A percentile compares a stretch with the other conserved stretches of the same genome.
Evolutionary conservation across 2,888 invertebrate species (phyloP).

Genomic region (Acrocyrtus sp.): DNA sequence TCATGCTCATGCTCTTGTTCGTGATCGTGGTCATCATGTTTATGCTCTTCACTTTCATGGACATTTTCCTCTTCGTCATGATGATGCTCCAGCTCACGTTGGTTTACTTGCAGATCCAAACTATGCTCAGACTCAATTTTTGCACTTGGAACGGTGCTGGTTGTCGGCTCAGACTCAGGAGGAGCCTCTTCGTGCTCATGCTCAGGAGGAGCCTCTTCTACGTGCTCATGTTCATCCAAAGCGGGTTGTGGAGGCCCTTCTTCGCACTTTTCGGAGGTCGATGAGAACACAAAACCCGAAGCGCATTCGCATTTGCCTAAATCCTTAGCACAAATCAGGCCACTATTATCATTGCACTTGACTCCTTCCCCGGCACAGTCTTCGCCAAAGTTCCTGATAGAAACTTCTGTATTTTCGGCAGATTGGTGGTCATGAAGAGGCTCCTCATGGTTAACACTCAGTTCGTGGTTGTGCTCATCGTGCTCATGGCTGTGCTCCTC

Average conservation of each 20-base stretch:
- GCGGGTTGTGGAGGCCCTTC: neutral
- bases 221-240: neutral
- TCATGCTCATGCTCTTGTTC: neutral
- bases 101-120: neutral
- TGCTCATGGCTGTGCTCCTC: neutral
- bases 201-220: too few relatives aligned
- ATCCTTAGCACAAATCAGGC: slow-evolving; percentile 9
- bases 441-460: too few relatives aligned
- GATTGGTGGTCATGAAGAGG: neutral
- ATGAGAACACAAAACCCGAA: slow-evolving; percentile 1
- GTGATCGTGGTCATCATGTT: neutral
- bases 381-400: slow-evolving; percentile 1
- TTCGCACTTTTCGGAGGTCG: slow-evolving; percentile 5
- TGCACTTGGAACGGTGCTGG: neutral
- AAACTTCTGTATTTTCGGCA: neutral
- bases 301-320: slow-evolving; percentile 15
- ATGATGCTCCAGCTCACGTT: neutral
- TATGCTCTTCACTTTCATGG: neutral
- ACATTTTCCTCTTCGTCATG: neutral
- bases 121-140: neutral
- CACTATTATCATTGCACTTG: neutral
- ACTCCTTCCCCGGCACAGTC: neutral
- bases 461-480: neutral
- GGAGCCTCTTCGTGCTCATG: neutral
- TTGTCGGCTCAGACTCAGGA: neutral